Evolutionary conservation across 2,797 vertebrate genomes (phyloP), one percentile per base, ranked within the genome.

Genomic region (Molossus alvarezi): DNA sequence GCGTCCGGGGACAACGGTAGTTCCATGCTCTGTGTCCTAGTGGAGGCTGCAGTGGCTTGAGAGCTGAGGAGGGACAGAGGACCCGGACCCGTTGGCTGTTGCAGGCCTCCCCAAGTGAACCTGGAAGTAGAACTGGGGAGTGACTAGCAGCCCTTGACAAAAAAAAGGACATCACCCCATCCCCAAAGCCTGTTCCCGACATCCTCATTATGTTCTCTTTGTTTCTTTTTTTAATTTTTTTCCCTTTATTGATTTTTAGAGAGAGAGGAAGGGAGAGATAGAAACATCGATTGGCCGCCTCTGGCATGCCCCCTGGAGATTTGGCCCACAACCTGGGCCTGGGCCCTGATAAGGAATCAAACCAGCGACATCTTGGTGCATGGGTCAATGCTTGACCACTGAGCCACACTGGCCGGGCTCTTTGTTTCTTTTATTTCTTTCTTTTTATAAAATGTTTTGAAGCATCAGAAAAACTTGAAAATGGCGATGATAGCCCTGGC

Each of bases 381-480:
- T 45, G 41, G 41, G 41, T 45, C 41, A 6, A 45, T 45, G 41
- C 41, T 45, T 6, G 6, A 45, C 41, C 41, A 45, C 41, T 45
- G 41, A 45, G 41, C 41, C 41, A 45, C 41, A 45, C 41, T 6
- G 41, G 41, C 41, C 6, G 41, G 41, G 41, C 41, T 45, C 41
- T 45, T 45, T 45, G 41, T 29, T 5, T 14, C 14, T 27, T 3
- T 58, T 23, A 21, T 62, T 64, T 27, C 29, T 29, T 72, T 21
- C 33, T 77, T 20, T 18, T 51, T 45, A 88, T 21, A 60, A 77
- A 51, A 80, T 69, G 48, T 76, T 75, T 76, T n/a, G 33, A 37
- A 81, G 51, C n/a, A 23, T 86, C 64, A 79, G 64, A 67, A 94
- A 87, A 88, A 55, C 41, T 67, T 82, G 27, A 87, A 77, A 95